Base-by-base conservation (phyloP, 2,888 invertebrate species). In the Palloptera scutellata region DNA sequence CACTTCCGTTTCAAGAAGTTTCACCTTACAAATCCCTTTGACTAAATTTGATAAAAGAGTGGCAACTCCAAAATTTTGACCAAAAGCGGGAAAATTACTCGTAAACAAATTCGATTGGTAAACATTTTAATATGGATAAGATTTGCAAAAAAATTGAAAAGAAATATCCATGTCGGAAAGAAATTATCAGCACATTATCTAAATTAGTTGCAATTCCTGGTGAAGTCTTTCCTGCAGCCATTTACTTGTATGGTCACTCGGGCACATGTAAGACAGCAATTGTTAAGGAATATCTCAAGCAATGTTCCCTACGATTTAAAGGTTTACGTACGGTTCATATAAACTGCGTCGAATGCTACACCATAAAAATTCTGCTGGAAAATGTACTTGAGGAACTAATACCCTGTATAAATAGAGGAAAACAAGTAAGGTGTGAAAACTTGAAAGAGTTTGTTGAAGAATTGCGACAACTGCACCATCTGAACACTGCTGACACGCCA, bases 301-400 rank as follows among this genome's bases (percentile, higher is more conserved):
- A 87, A 61, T 88, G 91, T 11, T 82, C 30, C 2, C 30, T 93
- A n/a, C 79, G 86, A 52, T 79, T 86, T 51, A 89, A 90, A 71
- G 62, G 61, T 11, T 68, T 72, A 4, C 89, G 87, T 82, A 86
- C 88, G 76, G 89, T 91, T 42, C 71, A 74, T 19, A 61, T 67
- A 5, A 93, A 95, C 85, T 92, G 95, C 79, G 88, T 94, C 9
- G 95, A 96, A 84, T 93, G 92, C 81, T 93, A 93, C 82, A 89
- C 90, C 10, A 86, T 89, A 10, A 91, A 91, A 83, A 89, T 94
- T 68, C 86, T 96, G 73, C 92, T 90, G 75, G 94, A 96, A 83
- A 88, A 89, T 67, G 89, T 95, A 69, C 79, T 95, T 62, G 88
- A 88, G 63, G 88, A 88, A 68, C 66, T 81, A 13, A 62, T 66